phyloP scores from a whole-genome alignment of 2,888 invertebrate genomes.

The Synergus umbraculus region DNA sequence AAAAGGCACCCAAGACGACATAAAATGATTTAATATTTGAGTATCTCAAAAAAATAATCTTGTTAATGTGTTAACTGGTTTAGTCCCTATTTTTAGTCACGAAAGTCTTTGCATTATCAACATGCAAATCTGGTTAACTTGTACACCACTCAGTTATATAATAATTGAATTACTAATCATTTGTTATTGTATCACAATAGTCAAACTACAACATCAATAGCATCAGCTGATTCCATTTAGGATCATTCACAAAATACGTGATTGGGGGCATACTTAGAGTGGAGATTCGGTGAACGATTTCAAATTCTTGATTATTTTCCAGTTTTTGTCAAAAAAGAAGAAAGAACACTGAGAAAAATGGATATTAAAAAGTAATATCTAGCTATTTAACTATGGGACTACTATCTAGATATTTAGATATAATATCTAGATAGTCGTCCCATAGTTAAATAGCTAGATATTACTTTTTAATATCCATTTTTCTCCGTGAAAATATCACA shows the following conservation, averaged over 20 bases:
- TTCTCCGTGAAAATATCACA: neutral
- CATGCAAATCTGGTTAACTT: conserved; percentile 8
- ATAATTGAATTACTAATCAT: neutral
- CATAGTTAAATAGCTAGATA: too few species aligned
- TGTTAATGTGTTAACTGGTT: conserved; percentile 34
- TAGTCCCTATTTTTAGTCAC: neutral
- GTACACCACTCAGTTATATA: neutral
- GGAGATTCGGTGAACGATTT: too few species aligned
- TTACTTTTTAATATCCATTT: too few species aligned
- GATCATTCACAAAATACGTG: too few species aligned
- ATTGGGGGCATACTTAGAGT: too few species aligned
- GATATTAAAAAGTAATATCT: too few species aligned
- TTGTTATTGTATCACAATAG: neutral
- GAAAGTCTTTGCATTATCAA: conserved; percentile 12
- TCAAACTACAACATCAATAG: neutral
- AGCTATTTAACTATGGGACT: too few species aligned
- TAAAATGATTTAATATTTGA: neutral
- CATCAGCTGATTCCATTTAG: neutral
- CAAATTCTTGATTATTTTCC: too few species aligned
- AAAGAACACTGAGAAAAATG: too few species aligned
- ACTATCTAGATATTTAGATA: too few species aligned
- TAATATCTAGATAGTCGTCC: too few species aligned
- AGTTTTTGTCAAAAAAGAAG: too few species aligned
- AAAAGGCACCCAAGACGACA: neutral
- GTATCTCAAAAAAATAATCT: neutral